Evolutionary conservation across 2,888 invertebrate genomes (phyloP), one percentile per base, ranked within the genome.

Genomic region (Acanthacorydalis orientalis): DNA sequence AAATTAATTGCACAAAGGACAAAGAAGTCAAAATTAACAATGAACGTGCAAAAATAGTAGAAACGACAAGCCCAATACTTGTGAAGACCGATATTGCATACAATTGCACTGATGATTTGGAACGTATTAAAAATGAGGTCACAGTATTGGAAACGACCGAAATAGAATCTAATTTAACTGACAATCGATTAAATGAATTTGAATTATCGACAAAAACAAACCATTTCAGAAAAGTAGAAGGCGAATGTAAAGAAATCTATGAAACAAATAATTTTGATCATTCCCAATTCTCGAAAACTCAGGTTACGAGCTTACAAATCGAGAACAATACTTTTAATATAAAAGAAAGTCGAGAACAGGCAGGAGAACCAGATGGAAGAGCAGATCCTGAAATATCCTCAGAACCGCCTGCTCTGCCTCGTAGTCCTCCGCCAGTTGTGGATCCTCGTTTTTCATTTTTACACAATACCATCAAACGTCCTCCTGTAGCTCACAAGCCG

Each of bases 281-380:
- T 16, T 39, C 51, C 0, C 55, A 56, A 38, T 47, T 55, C 7
- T 33, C 50, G 4, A 55, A 55, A 45, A 49, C 46, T 23, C 23
- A 23, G 6, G 6, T 23, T 4, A 23, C 23, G 6, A 23, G 6
- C 6, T 23, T 6, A 6, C 23, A 6, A 23, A 23, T 23, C 23
- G 23, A 23, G 6, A 23, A 23, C 23, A 23, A 23, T 23, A 23
- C 23, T 23, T 23, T 23, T 23, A 23, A 23, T 23, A 23, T 23
- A 4, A 23, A 23, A 23, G 23, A 23, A 52, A 84, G 82, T 60
- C 71, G 87, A 31, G 87, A 88, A 58, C 66, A 81, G 53, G 87
- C 86, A 8, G 88, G 87, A 8, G 87, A 86, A 57, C 88, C 88
- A 1, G 88, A 88, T 57, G 87, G 88, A n/a, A 76, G 83, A 55